Base-by-base conservation (phyloP, 2,113 vertebrate genomes). In the Loxodonta africana region DNA sequence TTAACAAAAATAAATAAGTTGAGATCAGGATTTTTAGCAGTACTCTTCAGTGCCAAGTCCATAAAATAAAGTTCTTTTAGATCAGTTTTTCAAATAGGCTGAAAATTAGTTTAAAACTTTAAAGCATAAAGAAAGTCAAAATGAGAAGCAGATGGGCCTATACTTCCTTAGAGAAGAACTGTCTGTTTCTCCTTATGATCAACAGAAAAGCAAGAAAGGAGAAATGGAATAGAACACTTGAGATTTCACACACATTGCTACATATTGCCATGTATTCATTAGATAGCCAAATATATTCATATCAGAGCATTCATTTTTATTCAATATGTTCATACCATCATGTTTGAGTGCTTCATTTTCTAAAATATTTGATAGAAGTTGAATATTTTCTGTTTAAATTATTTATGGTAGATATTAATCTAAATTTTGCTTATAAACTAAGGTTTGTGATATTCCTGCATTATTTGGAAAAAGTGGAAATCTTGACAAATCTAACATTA, bases 81-180 rank as follows among this genome's bases (percentile, higher is more conserved):
- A 94, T 96, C 33, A 84, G 23, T 63, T 83, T 97, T 98, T 73
- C 62, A 97, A 90, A 93, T 97, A 26, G 57, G 8, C 30, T 95
- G 89, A 94, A 96, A 88, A 96, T 87, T 97, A 88, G 12, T 57
- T 95, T 91, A 78, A 83, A 98, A 97, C 0, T n/a, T 96, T 93
- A 0, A 0, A 88, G 26, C 18, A 91, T 83, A 95, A 96, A 96
- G 23, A 62, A 95, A 88, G 15, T 82, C n/a, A 96, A 97, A 65
- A 67, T 60, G 63, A 97, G 93, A 97, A 98, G 33, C 97, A 97
- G 74, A 97, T 81, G 92, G 63, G 76, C 1, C 4, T 93, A 8
- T 20, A 88, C 74, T 97, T 65, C 46, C 69, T 97, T 83, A 44
- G 73, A 95, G 3, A 46, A 88, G 30, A 46, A 96, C 73, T 95